Base-by-base conservation (phyloP, 2,797 vertebrate species). In the Bradypodion pumilum region DNA sequence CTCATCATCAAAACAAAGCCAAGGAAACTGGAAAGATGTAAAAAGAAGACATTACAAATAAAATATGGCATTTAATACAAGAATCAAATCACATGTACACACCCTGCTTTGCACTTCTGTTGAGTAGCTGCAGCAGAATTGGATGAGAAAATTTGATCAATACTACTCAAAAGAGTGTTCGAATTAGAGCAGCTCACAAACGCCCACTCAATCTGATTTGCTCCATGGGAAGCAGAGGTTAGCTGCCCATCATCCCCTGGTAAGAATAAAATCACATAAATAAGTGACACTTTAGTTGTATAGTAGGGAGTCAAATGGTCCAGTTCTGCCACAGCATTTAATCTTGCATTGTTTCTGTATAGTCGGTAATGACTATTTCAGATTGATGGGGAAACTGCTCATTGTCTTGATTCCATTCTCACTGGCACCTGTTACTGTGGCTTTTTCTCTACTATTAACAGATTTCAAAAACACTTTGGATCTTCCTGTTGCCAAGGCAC, bases 91-190 rank as follows among this genome's bases (percentile, higher is more conserved):
- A n/a, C 4, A 15, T n/a, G 15, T 19, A 15, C 13, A 4, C 52
- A 15, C 52, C 52, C 16, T 56, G 52, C 13, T 56, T 19, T 1
- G 72, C 62, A 49, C 52, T 35, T 68, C 35, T 78, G 16, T 49
- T 59, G 81, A 74, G 74, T 19, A 9, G 62, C 0, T 6, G 19
- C 7, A 10, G 65, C 16, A 62, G 8, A 74, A 9, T 2, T 5
- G 76, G 44, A 2, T 69, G 83, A 81, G 81, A 29, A 88, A 77
- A 74, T 6, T 27, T 40, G 70, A 88, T 80, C 77, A 46, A 29
- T 81, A 78, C 70, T 29, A 42, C 42, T 72, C 62, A 56, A 25
- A 83, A 56, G 29, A 2, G 23, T 5, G 0, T 82, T 86, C 44
- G 0, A 66, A 80, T 63, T 74, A 70, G 66, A 80, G 66, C 83